Evolutionary conservation across 2,797 vertebrate species (phyloP), one percentile per base, ranked within the genome.

Genomic region (Spinibarbus caldwelli): DNA sequence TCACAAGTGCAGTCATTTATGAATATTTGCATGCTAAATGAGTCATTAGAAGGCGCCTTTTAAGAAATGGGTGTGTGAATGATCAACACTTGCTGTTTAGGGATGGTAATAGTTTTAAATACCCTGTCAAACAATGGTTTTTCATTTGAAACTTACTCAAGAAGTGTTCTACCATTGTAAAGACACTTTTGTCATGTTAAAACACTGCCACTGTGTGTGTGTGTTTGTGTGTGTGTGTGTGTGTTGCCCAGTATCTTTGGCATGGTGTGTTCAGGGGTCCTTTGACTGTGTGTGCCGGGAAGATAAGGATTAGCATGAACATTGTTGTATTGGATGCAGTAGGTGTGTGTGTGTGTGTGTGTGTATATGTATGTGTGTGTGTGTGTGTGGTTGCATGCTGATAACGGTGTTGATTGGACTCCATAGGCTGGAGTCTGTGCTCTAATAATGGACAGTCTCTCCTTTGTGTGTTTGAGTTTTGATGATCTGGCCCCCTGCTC

Each of bases 291-390:
- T 95, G 94, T 94, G 91, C 86, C 77, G 90, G 84, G 85, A 89
- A 95, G 95, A 96, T 96, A 96, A 96, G 94, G 85, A 85, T 86
- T 94, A 95, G 93, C 83, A 80, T 86, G 75, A 89, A 89, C 86
- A 87, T 92, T 90, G 91, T n/a, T n/a, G n/a, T n/a, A n/a, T 91
- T 93, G 73, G 73, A 89, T 89, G 87, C 86, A 73, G 68, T 78
- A 72, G 86, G n/a, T n/a, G n/a, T n/a, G n/a, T n/a, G n/a, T n/a
- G n/a, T n/a, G n/a, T n/a, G 66, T 85, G 36, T 36, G 36, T 88
- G 82, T 71, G 84, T 80, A 83, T 78, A 86, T 86, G 79, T 89
- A 81, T 73, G 85, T 81, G 84, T 78, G 38, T 80, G 80, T 62
- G 79, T 83, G 47, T 83, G 86, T 78, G 80, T 91, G 94, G 91